phyloP scores from a whole-genome alignment of 2,888 invertebrate genomes.

The Andrena hattorfiana region DNA sequence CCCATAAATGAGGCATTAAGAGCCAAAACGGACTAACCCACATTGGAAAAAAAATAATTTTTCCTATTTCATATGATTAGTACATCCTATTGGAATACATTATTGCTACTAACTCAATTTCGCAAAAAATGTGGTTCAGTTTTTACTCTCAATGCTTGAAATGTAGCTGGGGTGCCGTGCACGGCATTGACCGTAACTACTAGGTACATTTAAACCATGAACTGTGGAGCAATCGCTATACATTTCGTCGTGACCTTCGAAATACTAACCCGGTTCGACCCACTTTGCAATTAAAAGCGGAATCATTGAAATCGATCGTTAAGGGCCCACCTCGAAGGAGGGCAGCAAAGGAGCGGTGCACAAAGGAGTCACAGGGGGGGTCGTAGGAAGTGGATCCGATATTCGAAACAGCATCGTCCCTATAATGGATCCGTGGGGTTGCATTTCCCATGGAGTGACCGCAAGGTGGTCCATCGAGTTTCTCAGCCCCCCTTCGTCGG shows the following conservation, averaged over 20 bases:
- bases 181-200: neutral
- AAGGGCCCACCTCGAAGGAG: conserved; percentile 11
- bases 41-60: too few species aligned
- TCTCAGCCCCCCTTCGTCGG: conserved; percentile 76
- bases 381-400: conserved; percentile 60
- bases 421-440: conserved; percentile 73
- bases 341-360: conserved; percentile 22
- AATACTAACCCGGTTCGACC: neutral
- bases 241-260: neutral
- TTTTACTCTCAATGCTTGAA: too few species aligned
- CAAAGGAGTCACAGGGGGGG: conserved; percentile 51
- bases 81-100: too few species aligned
- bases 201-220: neutral
- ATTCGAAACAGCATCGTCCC: conserved; percentile 56
- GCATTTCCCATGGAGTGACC: conserved; percentile 83
- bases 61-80: too few species aligned
- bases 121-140: too few species aligned
- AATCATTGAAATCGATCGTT: conserved; percentile 38
- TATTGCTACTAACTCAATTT: too few species aligned
- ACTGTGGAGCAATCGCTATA: neutral
- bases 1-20: too few species aligned
- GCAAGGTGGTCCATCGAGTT: conserved; percentile 82
- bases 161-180: too few species aligned
- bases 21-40: too few species aligned
- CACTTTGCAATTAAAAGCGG: conserved; percentile 11